Evolutionary conservation across 2,888 invertebrate species (phyloP).

Genomic region (Podabrus alpinus): DNA sequence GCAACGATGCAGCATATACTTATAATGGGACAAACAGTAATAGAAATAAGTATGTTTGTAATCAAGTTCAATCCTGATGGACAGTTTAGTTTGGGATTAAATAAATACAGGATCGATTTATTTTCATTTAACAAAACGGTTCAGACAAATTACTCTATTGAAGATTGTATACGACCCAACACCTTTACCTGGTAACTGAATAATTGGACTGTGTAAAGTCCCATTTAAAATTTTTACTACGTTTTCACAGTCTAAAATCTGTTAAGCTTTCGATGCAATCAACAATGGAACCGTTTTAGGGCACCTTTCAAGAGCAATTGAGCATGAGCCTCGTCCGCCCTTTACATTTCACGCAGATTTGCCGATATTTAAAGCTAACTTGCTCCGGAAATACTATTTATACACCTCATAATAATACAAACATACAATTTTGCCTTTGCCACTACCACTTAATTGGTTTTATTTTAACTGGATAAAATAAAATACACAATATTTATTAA

Average conservation of each 20-base stretch:
- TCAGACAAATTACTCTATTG: conserved; percentile 51
- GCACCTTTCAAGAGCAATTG: conserved; percentile 51
- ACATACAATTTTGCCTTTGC: conserved; percentile 8
- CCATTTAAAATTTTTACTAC: neutral
- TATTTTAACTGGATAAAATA: neutral
- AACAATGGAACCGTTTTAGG: conserved; percentile 28
- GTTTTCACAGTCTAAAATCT: conserved; percentile 33
- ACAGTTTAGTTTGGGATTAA: conserved; percentile 39
- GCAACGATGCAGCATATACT: neutral
- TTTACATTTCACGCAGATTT: conserved; percentile 55
- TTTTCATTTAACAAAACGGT: conserved; percentile 37
- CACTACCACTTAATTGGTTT: neutral
- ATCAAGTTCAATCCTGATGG: conserved; percentile 37
- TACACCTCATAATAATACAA: conserved; percentile 17
- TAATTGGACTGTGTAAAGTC: conserved; percentile 11
- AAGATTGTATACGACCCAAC: conserved; percentile 46
- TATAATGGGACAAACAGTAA: neutral
- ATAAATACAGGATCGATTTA: conserved; percentile 40
- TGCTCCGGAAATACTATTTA: conserved; percentile 28
- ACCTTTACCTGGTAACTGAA: conserved; percentile 39
- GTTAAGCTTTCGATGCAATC: conserved; percentile 2
- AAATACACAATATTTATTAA: no score
- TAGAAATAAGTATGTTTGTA: conserved; percentile 21
- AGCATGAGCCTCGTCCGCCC: conserved; percentile 52
- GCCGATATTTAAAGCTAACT: conserved; percentile 47